Evolutionary conservation across 1,140 invertebrate species (phyloP).

Genomic region (Muscidifurax raptorellus): DNA sequence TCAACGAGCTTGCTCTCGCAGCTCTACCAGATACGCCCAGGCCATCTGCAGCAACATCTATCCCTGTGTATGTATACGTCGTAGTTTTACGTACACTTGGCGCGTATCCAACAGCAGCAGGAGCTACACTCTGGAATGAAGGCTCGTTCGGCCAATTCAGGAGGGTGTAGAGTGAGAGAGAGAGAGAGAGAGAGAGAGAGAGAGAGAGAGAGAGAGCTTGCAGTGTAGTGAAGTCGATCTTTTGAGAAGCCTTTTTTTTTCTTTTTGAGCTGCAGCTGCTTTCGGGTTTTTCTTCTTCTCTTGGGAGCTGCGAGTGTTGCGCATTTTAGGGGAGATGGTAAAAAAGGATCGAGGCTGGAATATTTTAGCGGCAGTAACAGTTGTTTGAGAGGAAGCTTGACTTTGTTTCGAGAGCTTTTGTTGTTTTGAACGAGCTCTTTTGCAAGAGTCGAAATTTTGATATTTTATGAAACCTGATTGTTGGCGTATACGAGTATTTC

Average conservation of each 20-base stretch:
- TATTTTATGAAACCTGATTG: too few relatives aligned
- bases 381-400: too few relatives aligned
- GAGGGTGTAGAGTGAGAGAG: neutral
- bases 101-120: neutral
- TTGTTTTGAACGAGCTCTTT: neutral
- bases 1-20: neutral
- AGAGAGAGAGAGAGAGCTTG: neutral
- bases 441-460: neutral
- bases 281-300: neutral
- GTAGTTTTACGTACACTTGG: neutral
- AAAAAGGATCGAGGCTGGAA: neutral
- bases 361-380: neutral
- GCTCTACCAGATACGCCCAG: neutral
- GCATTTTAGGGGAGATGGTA: too few relatives aligned
- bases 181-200: neutral
- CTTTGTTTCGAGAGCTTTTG: too few relatives aligned
- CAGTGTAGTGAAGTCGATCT: neutral
- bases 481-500: too few relatives aligned
- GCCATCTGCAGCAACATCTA: neutral
- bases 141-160: neutral
- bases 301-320: neutral
- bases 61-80: neutral
- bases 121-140: neutral
- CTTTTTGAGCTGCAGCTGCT: too few relatives aligned
- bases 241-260: neutral